Evolutionary conservation across 2,888 invertebrate species (phyloP).

Genomic region (Lepidochitona cinerea): DNA sequence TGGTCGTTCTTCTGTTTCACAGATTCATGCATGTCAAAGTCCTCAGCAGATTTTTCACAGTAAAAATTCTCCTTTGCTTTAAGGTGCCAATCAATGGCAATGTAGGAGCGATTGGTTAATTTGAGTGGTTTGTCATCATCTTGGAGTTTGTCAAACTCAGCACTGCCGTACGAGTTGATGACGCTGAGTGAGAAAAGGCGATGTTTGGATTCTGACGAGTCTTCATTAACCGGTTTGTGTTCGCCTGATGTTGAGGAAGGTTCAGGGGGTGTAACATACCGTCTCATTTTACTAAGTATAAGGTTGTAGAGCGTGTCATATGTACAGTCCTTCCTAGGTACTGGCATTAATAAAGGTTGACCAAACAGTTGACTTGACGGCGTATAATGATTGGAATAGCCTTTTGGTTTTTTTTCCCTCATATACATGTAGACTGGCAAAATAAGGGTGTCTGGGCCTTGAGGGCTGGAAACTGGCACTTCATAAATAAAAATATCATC

Average conservation of each 20-base stretch:
- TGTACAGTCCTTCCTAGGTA: conserved; percentile 62
- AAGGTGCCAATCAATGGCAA: conserved; percentile 71
- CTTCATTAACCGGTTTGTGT: background rate
- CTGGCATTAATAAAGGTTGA: conserved; percentile 68
- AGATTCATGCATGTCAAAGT: conserved; percentile 62
- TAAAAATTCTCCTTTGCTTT: conserved; percentile 69
- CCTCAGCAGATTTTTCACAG: conserved; percentile 68
- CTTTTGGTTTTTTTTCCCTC: conserved; percentile 53
- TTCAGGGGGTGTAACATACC: conserved; percentile 62
- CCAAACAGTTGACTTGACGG: conserved; percentile 66
- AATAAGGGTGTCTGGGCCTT: conserved; percentile 60
- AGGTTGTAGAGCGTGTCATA: conserved; percentile 66
- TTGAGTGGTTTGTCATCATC: conserved; percentile 67
- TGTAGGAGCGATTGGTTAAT: conserved; percentile 64
- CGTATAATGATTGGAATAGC: conserved; percentile 21
- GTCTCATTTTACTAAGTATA: conserved; percentile 62
- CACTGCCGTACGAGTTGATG: conserved; percentile 69
- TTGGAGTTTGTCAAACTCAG: conserved; percentile 54
- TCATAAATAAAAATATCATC: conserved; percentile 72
- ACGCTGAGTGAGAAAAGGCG: conserved; percentile 63
- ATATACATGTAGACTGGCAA: conserved; percentile 69
- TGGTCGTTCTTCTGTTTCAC: conserved; percentile 51
- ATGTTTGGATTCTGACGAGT: conserved; percentile 1
- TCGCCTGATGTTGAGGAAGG: conserved; percentile 29
- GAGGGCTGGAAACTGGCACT: conserved; percentile 51